Conservation (phyloP, 2,113 vertebrate genomes). For the Pleuronectes platessa region DNA sequence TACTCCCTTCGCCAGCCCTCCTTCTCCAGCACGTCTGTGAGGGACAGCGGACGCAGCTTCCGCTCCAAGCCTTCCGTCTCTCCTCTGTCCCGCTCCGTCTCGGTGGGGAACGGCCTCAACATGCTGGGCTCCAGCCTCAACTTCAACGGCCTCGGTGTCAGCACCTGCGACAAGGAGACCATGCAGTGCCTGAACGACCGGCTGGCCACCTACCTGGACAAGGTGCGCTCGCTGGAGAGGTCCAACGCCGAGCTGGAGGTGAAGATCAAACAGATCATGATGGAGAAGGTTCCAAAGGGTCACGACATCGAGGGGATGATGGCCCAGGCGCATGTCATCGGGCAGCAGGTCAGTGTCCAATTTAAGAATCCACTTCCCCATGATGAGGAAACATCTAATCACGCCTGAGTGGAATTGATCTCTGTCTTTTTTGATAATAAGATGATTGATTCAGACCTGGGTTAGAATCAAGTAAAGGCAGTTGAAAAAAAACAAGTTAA, state of each 20-base stretch:
- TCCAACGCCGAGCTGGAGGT: constrained; percentile 84
- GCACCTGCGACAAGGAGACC: constrained; percentile 86
- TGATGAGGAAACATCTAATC: background rate
- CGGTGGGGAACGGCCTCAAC: constrained; percentile 82
- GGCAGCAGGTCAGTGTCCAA: constrained; percentile 79
- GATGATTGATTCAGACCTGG: background rate
- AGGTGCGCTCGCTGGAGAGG: constrained; percentile 82
- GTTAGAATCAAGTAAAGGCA: background rate
- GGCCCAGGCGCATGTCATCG: constrained; percentile 81
- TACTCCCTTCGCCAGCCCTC: constrained; percentile 72
- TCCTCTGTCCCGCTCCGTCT: constrained; percentile 73
- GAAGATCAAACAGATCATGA: constrained; percentile 86
- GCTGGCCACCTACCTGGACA: constrained; percentile 86
- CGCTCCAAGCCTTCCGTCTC: constrained; percentile 69
- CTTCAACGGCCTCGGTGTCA: constrained; percentile 60
- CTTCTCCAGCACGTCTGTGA: constrained; percentile 79
- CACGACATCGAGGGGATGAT: constrained; percentile 76
- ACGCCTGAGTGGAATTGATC: background rate
- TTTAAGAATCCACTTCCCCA: too few relatives aligned
- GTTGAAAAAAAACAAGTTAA: background rate
- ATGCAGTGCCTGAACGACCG: constrained; percentile 92
- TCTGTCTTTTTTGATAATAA: background rate
- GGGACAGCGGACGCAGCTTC: constrained; percentile 69
- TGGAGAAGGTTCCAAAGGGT: constrained; percentile 73
- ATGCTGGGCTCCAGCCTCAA: constrained; percentile 67